Evolutionary conservation across 2,888 invertebrate species (phyloP).

Genomic region (Limenitis camilla): DNA sequence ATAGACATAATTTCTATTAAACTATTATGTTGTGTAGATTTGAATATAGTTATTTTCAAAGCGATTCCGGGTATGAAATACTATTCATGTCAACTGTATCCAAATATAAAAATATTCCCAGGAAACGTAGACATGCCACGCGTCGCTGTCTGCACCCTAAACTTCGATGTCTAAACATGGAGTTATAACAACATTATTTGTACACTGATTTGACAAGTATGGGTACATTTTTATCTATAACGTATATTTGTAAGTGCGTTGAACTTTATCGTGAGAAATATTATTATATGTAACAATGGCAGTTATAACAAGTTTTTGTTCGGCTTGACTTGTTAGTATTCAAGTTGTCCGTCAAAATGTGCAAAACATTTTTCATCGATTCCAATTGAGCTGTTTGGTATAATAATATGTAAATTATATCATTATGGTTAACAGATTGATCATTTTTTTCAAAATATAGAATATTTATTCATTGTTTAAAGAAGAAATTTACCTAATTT

Average conservation of each 20-base stretch:
- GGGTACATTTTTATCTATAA: slow-evolving; percentile 50
- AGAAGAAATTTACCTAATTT: too few species aligned
- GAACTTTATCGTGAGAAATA: slow-evolving; percentile 34
- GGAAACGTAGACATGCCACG: slow-evolving; percentile 44
- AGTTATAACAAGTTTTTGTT: slow-evolving; percentile 32
- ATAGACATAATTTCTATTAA: slow-evolving; percentile 38
- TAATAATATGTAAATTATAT: too few species aligned
- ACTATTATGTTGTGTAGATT: slow-evolving; percentile 14
- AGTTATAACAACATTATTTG: slow-evolving; percentile 44
- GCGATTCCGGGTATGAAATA: background rate
- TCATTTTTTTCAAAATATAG: too few species aligned
- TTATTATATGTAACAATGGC: slow-evolving; percentile 1
- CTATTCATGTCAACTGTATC: slow-evolving; percentile 11
- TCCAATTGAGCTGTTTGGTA: too few species aligned
- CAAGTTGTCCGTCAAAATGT: too few species aligned
- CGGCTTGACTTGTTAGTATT: slow-evolving; percentile 38
- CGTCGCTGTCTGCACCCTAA: slow-evolving; percentile 31
- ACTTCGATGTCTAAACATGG: slow-evolving; percentile 34
- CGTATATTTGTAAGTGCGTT: slow-evolving; percentile 41
- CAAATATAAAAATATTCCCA: slow-evolving; percentile 41
- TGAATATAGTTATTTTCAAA: slow-evolving; percentile 3
- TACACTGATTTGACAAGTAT: slow-evolving; percentile 38
- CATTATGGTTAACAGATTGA: too few species aligned
- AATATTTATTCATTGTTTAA: too few species aligned
- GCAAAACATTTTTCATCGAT: too few species aligned